phyloP scores from a whole-genome alignment of 2,113 vertebrate species.

The Lophochroa leadbeateri region DNA sequence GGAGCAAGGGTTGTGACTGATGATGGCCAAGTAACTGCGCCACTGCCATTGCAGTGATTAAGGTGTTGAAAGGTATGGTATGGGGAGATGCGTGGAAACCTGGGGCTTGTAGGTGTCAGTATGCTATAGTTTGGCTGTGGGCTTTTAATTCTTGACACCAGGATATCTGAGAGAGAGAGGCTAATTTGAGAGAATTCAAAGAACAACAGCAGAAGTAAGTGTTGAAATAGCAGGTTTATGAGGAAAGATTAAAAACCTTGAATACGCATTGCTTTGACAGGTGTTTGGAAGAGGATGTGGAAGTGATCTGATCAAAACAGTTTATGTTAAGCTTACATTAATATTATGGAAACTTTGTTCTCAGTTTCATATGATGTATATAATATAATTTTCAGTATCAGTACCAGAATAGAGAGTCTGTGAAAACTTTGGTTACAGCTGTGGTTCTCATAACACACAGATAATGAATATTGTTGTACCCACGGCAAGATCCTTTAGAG shows the following conservation, averaged over 20 bases:
- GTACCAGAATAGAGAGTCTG: slow-evolving; percentile 18
- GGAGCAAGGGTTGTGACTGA: background rate
- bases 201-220: background rate
- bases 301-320: background rate
- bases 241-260: background rate
- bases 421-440: background rate
- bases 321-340: background rate
- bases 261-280: background rate
- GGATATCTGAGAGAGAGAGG: background rate
- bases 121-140: background rate
- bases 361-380: slow-evolving; percentile 52
- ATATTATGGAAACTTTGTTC: slow-evolving; percentile 35
- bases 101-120: background rate
- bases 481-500: background rate
- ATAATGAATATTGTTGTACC: background rate
- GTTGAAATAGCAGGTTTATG: background rate
- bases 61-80: background rate
- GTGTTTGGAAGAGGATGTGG: slow-evolving; percentile 32
- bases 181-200: background rate
- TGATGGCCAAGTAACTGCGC: background rate
- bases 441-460: background rate
- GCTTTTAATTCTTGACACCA: background rate
- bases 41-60: accelerated
- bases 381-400: slow-evolving; percentile 31
- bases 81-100: background rate